Evolutionary conservation across 2,888 invertebrate species (phyloP).

Genomic region (Sarcophaga caerulescens): DNA sequence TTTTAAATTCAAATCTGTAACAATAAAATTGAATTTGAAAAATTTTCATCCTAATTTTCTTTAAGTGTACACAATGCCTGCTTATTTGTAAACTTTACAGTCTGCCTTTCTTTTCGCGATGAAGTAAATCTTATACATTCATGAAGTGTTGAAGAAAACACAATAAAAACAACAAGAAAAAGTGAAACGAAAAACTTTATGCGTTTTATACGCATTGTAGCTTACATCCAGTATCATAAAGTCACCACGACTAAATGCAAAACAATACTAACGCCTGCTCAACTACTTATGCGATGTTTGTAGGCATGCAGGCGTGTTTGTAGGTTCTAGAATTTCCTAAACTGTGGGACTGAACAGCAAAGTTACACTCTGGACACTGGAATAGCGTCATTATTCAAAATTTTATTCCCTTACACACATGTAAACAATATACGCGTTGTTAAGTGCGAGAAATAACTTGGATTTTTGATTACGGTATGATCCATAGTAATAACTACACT

Average conservation of each 20-base stretch:
- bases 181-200: slow-evolving; percentile 32
- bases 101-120: background rate
- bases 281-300: background rate
- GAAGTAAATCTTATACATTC: background rate
- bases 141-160: background rate
- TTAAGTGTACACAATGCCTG: too few species aligned
- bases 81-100: background rate
- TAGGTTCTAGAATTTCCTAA: too few species aligned
- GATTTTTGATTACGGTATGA: too few species aligned
- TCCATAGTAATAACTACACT: too few species aligned
- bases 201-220: slow-evolving; percentile 39
- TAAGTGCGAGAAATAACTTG: too few species aligned
- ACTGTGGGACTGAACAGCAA: background rate
- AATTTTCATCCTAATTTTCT: too few species aligned
- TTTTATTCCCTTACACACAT: slow-evolving; percentile 34
- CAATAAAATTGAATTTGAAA: background rate
- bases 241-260: slow-evolving; percentile 24
- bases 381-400: slow-evolving; percentile 44
- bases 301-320: background rate
- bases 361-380: slow-evolving; percentile 7
- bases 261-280: background rate
- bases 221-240: slow-evolving; percentile 36
- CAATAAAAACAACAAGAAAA: background rate
- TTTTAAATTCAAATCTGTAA: background rate
- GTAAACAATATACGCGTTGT: background rate